Conservation (phyloP, 2,113 vertebrate species). For the Candoia aspera region DNA sequence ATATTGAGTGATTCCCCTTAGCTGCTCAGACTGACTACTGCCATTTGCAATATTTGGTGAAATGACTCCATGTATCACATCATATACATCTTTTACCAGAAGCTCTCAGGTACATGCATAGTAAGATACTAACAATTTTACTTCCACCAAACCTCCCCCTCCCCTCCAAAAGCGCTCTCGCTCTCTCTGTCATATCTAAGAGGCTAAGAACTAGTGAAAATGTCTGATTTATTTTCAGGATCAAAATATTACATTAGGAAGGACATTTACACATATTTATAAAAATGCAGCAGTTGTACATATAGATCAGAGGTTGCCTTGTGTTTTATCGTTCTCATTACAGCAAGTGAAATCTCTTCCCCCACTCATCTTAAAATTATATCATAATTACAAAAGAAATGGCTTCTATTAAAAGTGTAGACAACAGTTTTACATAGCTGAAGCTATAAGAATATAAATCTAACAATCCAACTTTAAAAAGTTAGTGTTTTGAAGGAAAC, state of each 20-base stretch:
- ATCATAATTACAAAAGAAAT: slow-evolving; percentile 59
- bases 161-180: not conserved
- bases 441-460: slow-evolving; percentile 54
- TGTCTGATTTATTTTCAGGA: slow-evolving; percentile 80
- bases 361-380: slow-evolving; percentile 53
- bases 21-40: not conserved
- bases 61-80: not conserved
- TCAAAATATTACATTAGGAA: slow-evolving; percentile 85
- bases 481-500: not conserved
- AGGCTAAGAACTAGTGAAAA: slow-evolving; percentile 72
- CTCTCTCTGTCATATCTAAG: not conserved
- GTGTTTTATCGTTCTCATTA: slow-evolving; percentile 82
- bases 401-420: slow-evolving; percentile 52
- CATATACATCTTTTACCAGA: not conserved
- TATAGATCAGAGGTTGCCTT: slow-evolving; percentile 82
- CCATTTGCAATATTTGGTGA: not conserved
- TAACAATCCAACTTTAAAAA: slow-evolving; percentile 46
- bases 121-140: not conserved
- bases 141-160: not conserved
- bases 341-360: slow-evolving; percentile 73
- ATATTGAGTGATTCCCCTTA: not conserved
- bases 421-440: slow-evolving; percentile 63
- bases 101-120: not conserved
- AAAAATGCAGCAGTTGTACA: slow-evolving; percentile 84
- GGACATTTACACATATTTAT: slow-evolving; percentile 86